Base-by-base conservation (phyloP, 2,888 invertebrate genomes). In the Scaptomyza polygonia region DNA sequence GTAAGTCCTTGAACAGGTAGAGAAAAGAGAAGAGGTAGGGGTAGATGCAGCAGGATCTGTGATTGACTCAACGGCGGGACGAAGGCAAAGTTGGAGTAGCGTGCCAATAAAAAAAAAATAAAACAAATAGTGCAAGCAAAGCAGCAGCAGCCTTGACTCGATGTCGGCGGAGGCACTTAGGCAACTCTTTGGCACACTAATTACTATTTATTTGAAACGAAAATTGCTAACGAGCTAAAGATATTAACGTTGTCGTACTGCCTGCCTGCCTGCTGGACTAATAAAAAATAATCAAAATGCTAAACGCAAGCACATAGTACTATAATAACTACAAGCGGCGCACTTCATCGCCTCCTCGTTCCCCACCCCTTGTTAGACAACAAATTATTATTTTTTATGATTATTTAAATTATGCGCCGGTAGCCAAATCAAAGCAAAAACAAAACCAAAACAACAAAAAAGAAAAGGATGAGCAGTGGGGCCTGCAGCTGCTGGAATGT, bases 191-290 rank as follows among this genome's bases (percentile, higher is more conserved):
- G 83, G 67, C 80, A 71, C 77, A 84, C 83, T 84, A 84, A 84
- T 84, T 84, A 84, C 88, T 88, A 86, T 84, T 84, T 84, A 84
- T 84, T 79, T 88, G 77, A 80, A 86, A 84, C 84, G 80, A 88
- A 88, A 83, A 84, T 86, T 88, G 88, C 86, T 88, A 88, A 84
- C 83, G 86, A 84, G 83, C 80, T 69, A 69, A 87, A 79, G 80
- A 84, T 83, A 86, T 88, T 86, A 80, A 77, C 88, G 75, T 83
- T 45, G 61, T 56, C 29, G 16, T 11, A 32, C 5, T 18, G 18
- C 36, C 65, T 48, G 6, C 27, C 25, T 18, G 40, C 14, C 30
- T 36, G 18, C 47, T 8, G 30, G 30, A 42, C 43, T 58, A 71
- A 62, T 64, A 67, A 70, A 83, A 74, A 74, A 83, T 83, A 79